Evolutionary conservation across 2,113 vertebrate species (phyloP), one percentile per base, ranked within the genome.

Genomic region (Pyrgilauda ruficollis): DNA sequence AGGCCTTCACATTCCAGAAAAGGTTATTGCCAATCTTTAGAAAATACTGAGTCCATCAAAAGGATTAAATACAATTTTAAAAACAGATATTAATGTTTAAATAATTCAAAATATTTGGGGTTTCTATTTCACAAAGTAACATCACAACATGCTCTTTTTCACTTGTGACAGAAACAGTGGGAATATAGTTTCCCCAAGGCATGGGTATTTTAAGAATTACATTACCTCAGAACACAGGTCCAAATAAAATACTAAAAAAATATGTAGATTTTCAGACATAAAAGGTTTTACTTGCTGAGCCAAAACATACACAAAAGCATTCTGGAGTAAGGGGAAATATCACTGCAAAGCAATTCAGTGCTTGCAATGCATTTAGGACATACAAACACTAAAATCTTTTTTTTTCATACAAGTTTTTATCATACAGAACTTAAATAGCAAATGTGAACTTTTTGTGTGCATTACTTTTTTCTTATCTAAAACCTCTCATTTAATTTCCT

Each of bases 61-160:
- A 49, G 2, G 17, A 64, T 49, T 35, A 80, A 75, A 77, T n/a
- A 56, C 7, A 39, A 6, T 39, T 47, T 68, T 33, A 16, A 13
- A 61, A 88, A 43, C 2, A 47, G 4, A 21, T 17, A 49, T 9
- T 8, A 39, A 13, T 55, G 6, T 46, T 68, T 59, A 5, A 5
- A 55, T 49, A 41, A 46, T 55, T 81, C 0, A 10, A 23, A 73
- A 41, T 23, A 5, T 0, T 3, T n/a, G 12, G 6, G 1, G 1
- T 10, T 52, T 53, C 24, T 31, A 18, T n/a, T 21, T 79, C 23
- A 70, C 2, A 15, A 44, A 76, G 8, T 21, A 88, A 53, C 8
- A 58, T 76, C 22, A 47, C 2, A 74, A 39, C 4, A 30, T 31
- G 18, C 1, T 4, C 31, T 56, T 69, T 76, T 84, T 35, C 0